Conservation (phyloP, 2,888 invertebrate species). For the Callyntrura sp. region DNA sequence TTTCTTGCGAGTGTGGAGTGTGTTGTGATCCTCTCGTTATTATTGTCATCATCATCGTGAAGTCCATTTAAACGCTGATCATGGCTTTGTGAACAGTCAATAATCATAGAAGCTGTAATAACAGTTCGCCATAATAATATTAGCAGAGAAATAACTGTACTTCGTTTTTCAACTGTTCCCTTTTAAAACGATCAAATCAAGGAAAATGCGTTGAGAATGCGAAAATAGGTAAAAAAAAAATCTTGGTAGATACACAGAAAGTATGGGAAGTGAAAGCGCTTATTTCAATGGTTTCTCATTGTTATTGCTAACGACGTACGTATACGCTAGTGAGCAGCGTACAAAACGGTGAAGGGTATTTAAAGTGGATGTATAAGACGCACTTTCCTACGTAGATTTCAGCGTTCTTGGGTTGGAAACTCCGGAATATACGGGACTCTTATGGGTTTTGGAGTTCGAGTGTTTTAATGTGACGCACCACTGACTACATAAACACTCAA, state of each 20-base stretch:
- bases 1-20: conserved; percentile 20
- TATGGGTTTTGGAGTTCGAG: neutral
- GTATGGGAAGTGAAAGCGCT: neutral
- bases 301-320: conserved; percentile 64
- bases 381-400: neutral
- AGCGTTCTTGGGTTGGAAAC: neutral
- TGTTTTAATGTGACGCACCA: neutral
- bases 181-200: conserved; percentile 65
- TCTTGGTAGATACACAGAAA: neutral
- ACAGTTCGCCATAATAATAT: conserved; percentile 51
- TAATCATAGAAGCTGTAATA: conserved; percentile 51
- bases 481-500: too few species aligned
- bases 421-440: neutral
- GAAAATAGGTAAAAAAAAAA: conserved; percentile 21
- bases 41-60: conserved; percentile 41
- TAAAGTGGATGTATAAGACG: conserved; percentile 34
- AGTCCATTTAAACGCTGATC: conserved; percentile 72
- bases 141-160: conserved; percentile 43
- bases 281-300: conserved; percentile 56
- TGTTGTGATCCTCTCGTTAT: conserved; percentile 26
- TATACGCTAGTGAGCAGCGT: neutral
- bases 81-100: conserved; percentile 60
- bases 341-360: neutral
- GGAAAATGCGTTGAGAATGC: conserved; percentile 62
- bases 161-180: conserved; percentile 13